A percentile compares a stretch with the other conserved stretches of the same genome.
These are phyloP conservation scores for Belonocnema kinseyi DNA, from an alignment of 1,140 invertebrate genomes.

Conservation along the genomic window DNA sequence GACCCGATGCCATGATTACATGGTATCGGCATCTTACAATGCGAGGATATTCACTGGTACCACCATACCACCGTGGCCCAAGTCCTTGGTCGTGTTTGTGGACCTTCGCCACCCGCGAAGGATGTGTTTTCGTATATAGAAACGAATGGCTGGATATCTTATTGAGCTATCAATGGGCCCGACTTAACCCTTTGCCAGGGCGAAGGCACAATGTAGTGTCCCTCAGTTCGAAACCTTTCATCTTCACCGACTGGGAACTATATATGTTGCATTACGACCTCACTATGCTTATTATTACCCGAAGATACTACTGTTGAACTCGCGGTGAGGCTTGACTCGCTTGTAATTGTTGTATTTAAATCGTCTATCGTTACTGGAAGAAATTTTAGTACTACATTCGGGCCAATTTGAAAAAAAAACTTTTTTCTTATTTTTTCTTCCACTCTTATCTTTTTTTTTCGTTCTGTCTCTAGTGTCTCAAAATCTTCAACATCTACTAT, in stretches of 20 bases:
- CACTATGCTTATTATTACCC: slow-evolving; percentile 68
- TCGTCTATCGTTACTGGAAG: not conserved
- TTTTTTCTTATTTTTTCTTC: too few species aligned
- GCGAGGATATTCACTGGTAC: slow-evolving; percentile 55
- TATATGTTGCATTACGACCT: slow-evolving; percentile 71
- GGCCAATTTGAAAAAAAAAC: too few species aligned
- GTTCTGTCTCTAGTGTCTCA: too few species aligned
- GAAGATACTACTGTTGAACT: slow-evolving; percentile 66
- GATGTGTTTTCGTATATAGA: slow-evolving; percentile 60
- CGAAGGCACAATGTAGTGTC: slow-evolving; percentile 57
- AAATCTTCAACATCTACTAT: too few species aligned
- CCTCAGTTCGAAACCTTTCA: slow-evolving; percentile 67
- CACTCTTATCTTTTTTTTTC: too few species aligned
- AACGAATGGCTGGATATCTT: slow-evolving; percentile 68
- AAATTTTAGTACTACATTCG: too few species aligned
- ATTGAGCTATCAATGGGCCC: slow-evolving; percentile 72
- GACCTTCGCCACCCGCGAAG: slow-evolving; percentile 60
- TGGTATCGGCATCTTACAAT: slow-evolving; percentile 68
- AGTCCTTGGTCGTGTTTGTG: slow-evolving; percentile 40
- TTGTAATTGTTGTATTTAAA: slow-evolving; percentile 3
- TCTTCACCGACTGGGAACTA: slow-evolving; percentile 67
- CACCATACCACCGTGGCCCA: slow-evolving; percentile 36
- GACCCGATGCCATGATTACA: slow-evolving; percentile 65
- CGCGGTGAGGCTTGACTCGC: slow-evolving; percentile 49
- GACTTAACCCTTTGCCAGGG: slow-evolving; percentile 65